Evolutionary conservation across 2,113 vertebrate species (phyloP).

Genomic region (Paradoxurus hermaphroditus): DNA sequence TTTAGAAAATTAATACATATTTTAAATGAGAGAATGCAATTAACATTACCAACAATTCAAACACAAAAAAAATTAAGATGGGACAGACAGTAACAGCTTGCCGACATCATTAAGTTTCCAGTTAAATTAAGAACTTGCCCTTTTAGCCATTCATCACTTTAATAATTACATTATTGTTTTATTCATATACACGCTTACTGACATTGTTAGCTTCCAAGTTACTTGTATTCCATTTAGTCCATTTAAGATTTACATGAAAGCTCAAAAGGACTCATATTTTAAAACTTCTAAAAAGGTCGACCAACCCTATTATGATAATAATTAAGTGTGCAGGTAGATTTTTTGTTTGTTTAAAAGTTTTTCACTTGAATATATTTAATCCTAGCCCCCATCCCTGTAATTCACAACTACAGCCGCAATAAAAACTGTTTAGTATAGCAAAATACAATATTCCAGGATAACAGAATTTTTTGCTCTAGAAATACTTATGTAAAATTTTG

Average conservation of each 20-base stretch:
- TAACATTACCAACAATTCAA: constrained; percentile 75
- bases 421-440: constrained; percentile 58
- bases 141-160: constrained; percentile 50
- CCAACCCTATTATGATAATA: constrained; percentile 49
- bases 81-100: constrained; percentile 74
- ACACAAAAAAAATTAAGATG: constrained; percentile 76
- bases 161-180: constrained; percentile 57
- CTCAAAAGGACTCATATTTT: constrained; percentile 77
- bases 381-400: constrained; percentile 14
- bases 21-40: constrained; percentile 71
- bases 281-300: constrained; percentile 74
- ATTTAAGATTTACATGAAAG: constrained; percentile 65
- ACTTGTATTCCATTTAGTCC: constrained; percentile 44
- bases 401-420: constrained; percentile 64
- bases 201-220: constrained; percentile 62
- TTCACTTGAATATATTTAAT: constrained; percentile 52
- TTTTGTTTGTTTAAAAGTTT: constrained; percentile 24
- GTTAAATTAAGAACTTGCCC: constrained; percentile 51
- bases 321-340: constrained; percentile 39
- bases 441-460: constrained; percentile 72
- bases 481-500: constrained; percentile 58
- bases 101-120: constrained; percentile 67
- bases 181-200: constrained; percentile 62
- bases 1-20: constrained; percentile 73
- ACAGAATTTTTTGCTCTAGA: constrained; percentile 45